phyloP scores from a whole-genome alignment of 23 tunicate species.

The Trididemnum miniatum region DNA sequence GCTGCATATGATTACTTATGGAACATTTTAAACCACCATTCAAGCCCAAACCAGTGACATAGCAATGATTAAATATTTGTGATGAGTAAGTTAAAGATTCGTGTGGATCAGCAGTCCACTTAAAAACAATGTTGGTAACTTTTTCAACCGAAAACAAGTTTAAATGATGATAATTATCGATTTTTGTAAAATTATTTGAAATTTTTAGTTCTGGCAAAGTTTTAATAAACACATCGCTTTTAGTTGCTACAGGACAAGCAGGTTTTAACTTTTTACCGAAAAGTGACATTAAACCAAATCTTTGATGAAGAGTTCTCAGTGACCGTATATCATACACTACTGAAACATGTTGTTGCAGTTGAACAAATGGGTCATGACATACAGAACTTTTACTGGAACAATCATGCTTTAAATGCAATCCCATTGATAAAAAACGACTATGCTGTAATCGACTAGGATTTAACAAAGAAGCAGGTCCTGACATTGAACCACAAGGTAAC shows the following conservation, averaged over 20 bases:
- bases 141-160: background rate
- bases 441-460: conserved; percentile 63
- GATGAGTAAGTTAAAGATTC: background rate
- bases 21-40: conserved; percentile 72
- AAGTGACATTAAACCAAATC: conserved; percentile 21
- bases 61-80: conserved; percentile 50
- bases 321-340: conserved; percentile 44
- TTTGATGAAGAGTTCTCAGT: background rate
- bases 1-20: conserved; percentile 16
- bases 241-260: conserved; percentile 52
- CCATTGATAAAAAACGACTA: conserved; percentile 69
- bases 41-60: conserved; percentile 51
- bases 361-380: conserved; percentile 26
- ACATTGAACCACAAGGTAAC: conserved; percentile 74
- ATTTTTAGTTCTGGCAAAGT: background rate
- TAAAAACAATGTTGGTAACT: background rate
- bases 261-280: conserved; percentile 31
- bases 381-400: background rate
- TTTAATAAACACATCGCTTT: conserved; percentile 20
- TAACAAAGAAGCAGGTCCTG: conserved; percentile 64
- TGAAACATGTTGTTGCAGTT: conserved; percentile 54
- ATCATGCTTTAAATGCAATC: conserved; percentile 47
- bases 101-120: background rate
- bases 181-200: background rate
- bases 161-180: background rate